Evolutionary conservation across 2,797 vertebrate genomes (phyloP).

Genomic region (Pyrocephalus nanus): DNA sequence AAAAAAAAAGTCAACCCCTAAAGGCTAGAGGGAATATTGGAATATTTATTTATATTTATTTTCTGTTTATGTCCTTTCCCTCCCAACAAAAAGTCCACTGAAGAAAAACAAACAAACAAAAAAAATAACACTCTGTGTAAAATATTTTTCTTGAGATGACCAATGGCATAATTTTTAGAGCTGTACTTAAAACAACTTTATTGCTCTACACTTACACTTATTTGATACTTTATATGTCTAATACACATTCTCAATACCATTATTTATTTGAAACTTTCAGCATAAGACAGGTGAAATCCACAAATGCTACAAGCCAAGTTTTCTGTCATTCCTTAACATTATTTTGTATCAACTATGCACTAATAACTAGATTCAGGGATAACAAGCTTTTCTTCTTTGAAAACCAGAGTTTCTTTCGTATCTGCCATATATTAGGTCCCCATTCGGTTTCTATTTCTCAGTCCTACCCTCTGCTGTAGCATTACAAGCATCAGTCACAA

Average conservation of each 20-base stretch:
- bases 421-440: accelerated
- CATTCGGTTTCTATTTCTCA: neutral
- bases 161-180: neutral
- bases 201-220: neutral
- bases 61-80: neutral
- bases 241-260: neutral
- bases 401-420: neutral
- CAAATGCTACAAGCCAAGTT: neutral
- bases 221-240: neutral
- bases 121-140: neutral
- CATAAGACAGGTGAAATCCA: neutral
- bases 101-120: neutral
- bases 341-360: neutral
- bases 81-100: neutral
- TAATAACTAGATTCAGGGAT: neutral
- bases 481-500: neutral
- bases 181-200: neutral
- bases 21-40: neutral
- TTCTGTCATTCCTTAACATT: neutral
- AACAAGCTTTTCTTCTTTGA: neutral
- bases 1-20: neutral
- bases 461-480: neutral
- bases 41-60: neutral
- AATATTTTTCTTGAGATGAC: neutral
- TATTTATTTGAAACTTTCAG: neutral